Evolutionary conservation across 2,797 vertebrate genomes (phyloP).

Genomic region (Helarctos malayanus): DNA sequence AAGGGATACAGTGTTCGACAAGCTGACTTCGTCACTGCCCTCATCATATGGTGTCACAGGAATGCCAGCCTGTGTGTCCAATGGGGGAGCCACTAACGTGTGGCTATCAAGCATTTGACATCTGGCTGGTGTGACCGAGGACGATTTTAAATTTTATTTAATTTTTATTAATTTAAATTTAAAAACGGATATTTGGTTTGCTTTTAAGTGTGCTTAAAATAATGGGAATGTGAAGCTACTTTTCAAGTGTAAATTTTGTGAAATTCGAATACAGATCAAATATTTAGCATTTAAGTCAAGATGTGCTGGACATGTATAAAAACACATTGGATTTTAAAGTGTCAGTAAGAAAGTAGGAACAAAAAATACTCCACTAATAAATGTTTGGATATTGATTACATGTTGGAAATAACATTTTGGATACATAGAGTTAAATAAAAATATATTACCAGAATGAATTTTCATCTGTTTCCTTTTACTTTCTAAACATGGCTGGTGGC

Average conservation of each 20-base stretch:
- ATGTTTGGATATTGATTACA: neutral
- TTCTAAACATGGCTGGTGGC: neutral
- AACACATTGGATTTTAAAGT: neutral
- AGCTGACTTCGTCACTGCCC: neutral
- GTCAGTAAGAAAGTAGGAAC: neutral
- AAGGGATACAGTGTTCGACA: neutral
- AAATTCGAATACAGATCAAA: neutral
- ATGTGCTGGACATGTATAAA: neutral
- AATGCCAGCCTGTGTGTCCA: neutral
- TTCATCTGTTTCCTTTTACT: neutral
- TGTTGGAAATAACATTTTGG: neutral
- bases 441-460: slow-evolving; percentile 12
- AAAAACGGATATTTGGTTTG: neutral
- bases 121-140: neutral
- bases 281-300: neutral
- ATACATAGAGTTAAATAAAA: slow-evolving; percentile 11
- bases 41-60: neutral
- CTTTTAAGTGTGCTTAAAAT: slow-evolving; percentile 43
- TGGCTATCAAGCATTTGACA: neutral
- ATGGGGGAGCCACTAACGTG: neutral
- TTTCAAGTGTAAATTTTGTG: slow-evolving; percentile 20
- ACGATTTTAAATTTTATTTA: slow-evolving; percentile 9
- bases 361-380: neutral
- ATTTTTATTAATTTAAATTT: slow-evolving; percentile 4
- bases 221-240: neutral